Conservation (phyloP, 1,140 invertebrate species). For the Anastrepha obliqua region DNA sequence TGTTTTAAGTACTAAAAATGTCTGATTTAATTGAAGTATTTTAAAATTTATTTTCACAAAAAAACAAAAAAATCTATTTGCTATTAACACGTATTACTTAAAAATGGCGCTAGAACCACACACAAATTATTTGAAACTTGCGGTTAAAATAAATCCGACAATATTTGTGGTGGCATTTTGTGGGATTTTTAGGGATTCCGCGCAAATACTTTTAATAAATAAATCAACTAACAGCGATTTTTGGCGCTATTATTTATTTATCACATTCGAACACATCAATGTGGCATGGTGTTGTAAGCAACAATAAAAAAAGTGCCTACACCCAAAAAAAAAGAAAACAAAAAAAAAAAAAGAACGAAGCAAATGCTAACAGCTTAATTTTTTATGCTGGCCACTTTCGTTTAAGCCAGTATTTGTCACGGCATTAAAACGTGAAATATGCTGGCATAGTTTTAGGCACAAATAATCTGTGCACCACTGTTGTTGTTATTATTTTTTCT, state of each 20-base stretch:
- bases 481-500: not conserved
- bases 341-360: not conserved
- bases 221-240: slow-evolving; percentile 11
- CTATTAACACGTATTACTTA: not conserved
- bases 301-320: not conserved
- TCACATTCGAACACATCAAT: not conserved
- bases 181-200: too few relatives aligned
- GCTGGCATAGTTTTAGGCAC: slow-evolving; percentile 35
- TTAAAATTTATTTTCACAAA: not conserved
- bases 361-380: not conserved
- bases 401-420: not conserved
- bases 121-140: not conserved
- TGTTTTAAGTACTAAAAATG: not conserved
- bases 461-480: not conserved
- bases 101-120: not conserved
- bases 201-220: not conserved
- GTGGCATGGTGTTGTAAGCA: too few relatives aligned
- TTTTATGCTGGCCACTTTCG: slow-evolving; percentile 18
- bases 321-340: not conserved
- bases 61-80: not conserved
- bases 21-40: too few relatives aligned
- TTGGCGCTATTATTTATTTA: slow-evolving; percentile 22
- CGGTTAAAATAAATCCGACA: slow-evolving; percentile 13
- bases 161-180: not conserved
- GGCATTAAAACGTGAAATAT: slow-evolving; percentile 37